Conservation (phyloP, 2,113 vertebrate genomes). For the Cyprinodon tularosa region DNA sequence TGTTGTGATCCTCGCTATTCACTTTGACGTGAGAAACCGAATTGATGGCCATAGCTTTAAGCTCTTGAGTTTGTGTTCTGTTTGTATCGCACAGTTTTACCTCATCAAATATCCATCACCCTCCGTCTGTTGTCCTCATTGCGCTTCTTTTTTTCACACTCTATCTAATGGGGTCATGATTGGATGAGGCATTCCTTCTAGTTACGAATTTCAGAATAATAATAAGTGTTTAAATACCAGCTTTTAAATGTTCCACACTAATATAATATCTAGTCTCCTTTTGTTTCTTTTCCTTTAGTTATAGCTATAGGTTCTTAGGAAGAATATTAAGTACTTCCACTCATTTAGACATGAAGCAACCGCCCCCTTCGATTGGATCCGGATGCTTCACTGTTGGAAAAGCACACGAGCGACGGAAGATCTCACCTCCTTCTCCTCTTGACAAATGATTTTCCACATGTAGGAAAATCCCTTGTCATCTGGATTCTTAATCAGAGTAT, state of each 20-base stretch:
- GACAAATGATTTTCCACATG: neutral
- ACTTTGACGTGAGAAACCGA: constrained; percentile 5
- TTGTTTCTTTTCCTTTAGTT: neutral
- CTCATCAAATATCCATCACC: constrained; percentile 63
- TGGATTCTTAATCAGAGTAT: neutral
- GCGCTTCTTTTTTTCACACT: neutral
- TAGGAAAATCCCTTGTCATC: neutral
- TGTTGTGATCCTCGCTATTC: neutral
- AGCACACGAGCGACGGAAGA: neutral
- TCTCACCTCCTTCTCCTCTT: neutral
- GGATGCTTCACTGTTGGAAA: neutral
- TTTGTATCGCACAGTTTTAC: constrained; percentile 13
- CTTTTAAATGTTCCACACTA: neutral
- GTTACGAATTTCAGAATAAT: neutral
- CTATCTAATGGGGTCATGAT: constrained; percentile 57
- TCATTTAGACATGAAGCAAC: neutral
- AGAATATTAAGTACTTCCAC: neutral
- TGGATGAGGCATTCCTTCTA: constrained; percentile 14
- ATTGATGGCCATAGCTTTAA: neutral
- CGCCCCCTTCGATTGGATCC: neutral
- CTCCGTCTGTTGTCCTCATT: constrained; percentile 40
- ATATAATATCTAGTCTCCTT: too few species aligned
- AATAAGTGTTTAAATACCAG: neutral
- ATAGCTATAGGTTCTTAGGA: neutral
- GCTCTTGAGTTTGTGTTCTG: constrained; percentile 1